Evolutionary conservation across 2,888 invertebrate genomes (phyloP).

Genomic region (Drosophila pullipes): DNA sequence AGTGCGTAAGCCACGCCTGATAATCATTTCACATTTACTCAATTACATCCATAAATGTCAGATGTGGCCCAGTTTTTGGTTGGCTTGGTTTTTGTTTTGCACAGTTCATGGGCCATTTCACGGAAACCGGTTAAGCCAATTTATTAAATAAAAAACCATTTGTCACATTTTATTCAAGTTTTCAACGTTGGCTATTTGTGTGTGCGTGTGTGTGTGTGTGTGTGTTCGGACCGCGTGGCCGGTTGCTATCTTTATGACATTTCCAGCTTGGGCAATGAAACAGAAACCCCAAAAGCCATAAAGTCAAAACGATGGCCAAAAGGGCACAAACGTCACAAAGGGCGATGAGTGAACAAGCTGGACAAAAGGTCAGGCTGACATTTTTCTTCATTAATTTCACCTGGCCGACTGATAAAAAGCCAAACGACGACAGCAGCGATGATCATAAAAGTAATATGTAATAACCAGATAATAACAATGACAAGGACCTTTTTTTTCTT

Average conservation of each 20-base stretch:
- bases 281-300: conserved; percentile 65
- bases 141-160: conserved; percentile 81
- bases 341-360: conserved; percentile 15
- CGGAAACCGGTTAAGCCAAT: conserved; percentile 78
- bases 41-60: conserved; percentile 71
- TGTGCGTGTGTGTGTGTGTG: background rate
- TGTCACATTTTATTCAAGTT: conserved; percentile 80
- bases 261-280: conserved; percentile 51
- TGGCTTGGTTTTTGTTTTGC: conserved; percentile 1
- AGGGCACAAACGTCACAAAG: conserved; percentile 22
- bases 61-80: conserved; percentile 19
- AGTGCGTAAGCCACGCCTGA: conserved; percentile 34
- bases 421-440: conserved; percentile 48
- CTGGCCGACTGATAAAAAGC: conserved; percentile 73
- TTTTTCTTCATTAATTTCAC: conserved; percentile 80
- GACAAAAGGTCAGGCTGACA: conserved; percentile 60
- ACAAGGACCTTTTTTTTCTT: conserved; percentile 28
- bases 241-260: conserved; percentile 75
- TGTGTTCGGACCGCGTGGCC: conserved; percentile 26
- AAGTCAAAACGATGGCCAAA: conserved; percentile 51
- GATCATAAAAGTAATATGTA: conserved; percentile 64
- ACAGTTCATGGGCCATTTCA: conserved; percentile 38
- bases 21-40: conserved; percentile 69
- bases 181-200: conserved; percentile 52
- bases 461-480: conserved; percentile 67